These are phyloP conservation scores for Gila orcuttii DNA, from an alignment of 2,113 vertebrate species.

Conservation along the genomic window DNA sequence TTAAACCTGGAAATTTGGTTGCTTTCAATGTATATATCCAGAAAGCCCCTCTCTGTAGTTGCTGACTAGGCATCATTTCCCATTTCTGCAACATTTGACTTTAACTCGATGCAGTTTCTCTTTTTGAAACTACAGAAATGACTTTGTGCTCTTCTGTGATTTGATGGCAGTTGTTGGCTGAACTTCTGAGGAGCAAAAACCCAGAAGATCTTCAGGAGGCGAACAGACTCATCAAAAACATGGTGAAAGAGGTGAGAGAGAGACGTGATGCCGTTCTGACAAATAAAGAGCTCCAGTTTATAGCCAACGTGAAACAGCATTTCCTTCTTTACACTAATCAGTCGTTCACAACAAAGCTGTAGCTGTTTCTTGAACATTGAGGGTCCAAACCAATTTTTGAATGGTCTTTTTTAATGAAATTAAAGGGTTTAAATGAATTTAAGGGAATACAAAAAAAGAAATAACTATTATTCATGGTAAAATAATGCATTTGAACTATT, in stretches of 20 bases:
- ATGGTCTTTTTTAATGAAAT: background rate
- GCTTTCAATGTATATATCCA: too few species aligned
- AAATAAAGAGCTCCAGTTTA: background rate
- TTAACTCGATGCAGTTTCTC: background rate
- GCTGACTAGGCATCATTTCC: background rate
- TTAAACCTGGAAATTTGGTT: too few species aligned
- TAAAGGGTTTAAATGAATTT: background rate
- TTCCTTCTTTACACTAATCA: background rate
- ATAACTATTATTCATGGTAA: background rate
- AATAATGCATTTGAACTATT: background rate
- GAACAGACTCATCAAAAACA: slow-evolving; percentile 97
- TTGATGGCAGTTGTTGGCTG: slow-evolving; percentile 84
- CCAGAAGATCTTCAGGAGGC: slow-evolving; percentile 97
- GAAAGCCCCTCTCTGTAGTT: too few species aligned
- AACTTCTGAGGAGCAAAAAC: slow-evolving; percentile 95
- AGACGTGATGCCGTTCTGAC: background rate
- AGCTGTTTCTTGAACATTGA: too few species aligned
- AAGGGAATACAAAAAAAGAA: background rate
- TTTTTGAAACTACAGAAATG: background rate
- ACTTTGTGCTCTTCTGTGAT: slow-evolving; percentile 25
- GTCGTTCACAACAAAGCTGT: background rate
- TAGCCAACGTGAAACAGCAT: background rate
- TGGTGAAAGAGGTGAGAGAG: slow-evolving; percentile 95
- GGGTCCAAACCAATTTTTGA: too few species aligned
- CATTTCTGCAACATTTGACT: too few species aligned